Evolutionary conservation across 2,888 invertebrate genomes (phyloP).

Genomic region (Resseliella maxima): DNA sequence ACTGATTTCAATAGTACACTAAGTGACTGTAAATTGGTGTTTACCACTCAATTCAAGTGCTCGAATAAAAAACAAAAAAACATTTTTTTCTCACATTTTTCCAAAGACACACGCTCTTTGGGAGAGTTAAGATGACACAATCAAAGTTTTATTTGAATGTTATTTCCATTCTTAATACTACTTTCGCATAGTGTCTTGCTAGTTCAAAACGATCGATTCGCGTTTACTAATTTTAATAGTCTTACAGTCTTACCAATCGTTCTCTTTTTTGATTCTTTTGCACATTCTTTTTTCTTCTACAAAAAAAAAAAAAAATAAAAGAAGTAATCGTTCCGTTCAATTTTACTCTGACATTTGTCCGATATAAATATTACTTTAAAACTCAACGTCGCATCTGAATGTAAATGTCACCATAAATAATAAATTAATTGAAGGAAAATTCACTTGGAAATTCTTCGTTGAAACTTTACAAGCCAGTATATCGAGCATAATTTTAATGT

Average conservation of each 20-base stretch:
- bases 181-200: too few relatives aligned
- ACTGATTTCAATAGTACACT: background rate
- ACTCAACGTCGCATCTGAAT: background rate
- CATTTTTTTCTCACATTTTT: too few relatives aligned
- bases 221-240: too few relatives aligned
- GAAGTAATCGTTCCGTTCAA: background rate
- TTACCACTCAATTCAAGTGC: background rate
- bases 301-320: too few relatives aligned
- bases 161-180: too few relatives aligned
- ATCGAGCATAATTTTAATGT: background rate
- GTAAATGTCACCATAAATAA: constrained; percentile 33
- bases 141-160: background rate
- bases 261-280: too few relatives aligned
- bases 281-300: too few relatives aligned
- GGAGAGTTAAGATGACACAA: background rate
- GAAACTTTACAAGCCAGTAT: background rate
- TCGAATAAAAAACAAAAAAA: background rate
- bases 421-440: constrained; percentile 17
- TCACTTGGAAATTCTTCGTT: background rate
- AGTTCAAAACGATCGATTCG: too few relatives aligned
- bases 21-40: background rate
- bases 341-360: background rate
- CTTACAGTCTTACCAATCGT: too few relatives aligned
- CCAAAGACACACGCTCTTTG: too few relatives aligned
- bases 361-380: background rate